Conservation (phyloP, 2,113 vertebrate genomes). For the Dolichotis patagonum region DNA sequence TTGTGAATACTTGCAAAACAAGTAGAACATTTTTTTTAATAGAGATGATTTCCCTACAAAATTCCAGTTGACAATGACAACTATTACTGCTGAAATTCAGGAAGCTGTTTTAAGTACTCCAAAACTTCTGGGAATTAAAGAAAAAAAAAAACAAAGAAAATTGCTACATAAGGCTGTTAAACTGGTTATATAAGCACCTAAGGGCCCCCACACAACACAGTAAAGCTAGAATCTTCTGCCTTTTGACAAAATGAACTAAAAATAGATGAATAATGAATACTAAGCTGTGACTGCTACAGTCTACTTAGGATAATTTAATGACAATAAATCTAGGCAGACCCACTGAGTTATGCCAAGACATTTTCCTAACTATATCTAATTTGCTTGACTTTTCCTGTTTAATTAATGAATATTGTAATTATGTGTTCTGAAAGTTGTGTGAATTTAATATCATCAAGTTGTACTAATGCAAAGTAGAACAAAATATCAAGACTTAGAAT, state of each 20-base stretch:
- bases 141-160: constrained; percentile 65
- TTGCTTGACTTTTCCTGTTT: constrained; percentile 72
- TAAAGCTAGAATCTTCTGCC: constrained; percentile 54
- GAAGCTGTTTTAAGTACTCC: constrained; percentile 1
- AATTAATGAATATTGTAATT: constrained; percentile 79
- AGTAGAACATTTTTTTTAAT: background rate
- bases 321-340: constrained; percentile 65
- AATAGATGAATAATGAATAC: constrained; percentile 74
- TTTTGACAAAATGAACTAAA: constrained; percentile 71
- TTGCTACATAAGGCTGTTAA: constrained; percentile 40
- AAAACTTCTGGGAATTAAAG: constrained; percentile 59
- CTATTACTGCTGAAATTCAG: constrained; percentile 38
- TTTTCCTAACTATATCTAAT: constrained; percentile 65
- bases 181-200: constrained; percentile 63
- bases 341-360: constrained; percentile 57
- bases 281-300: constrained; percentile 54
- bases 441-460: constrained; percentile 64
- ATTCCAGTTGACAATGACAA: background rate
- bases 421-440: constrained; percentile 66
- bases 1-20: background rate
- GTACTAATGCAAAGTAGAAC: constrained; percentile 57
- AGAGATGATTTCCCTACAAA: background rate
- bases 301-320: constrained; percentile 71
- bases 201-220: constrained; percentile 3
- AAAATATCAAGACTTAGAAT: constrained; percentile 60